phyloP scores from a whole-genome alignment of 2,888 invertebrate genomes.

The Leptarthrus brevirostris region DNA sequence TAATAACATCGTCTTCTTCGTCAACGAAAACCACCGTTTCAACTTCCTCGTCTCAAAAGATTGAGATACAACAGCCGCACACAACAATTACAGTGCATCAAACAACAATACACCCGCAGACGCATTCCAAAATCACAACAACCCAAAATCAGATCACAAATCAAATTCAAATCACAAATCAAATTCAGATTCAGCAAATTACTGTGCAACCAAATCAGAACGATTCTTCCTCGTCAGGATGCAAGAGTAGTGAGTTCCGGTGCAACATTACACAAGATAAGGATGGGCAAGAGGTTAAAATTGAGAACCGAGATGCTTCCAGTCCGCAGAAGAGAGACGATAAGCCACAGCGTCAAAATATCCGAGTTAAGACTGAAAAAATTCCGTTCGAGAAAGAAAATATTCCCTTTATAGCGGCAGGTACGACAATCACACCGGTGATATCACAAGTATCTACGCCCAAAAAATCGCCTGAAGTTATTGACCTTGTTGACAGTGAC shows the following conservation, averaged over 20 bases:
- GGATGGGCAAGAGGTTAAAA: constrained; percentile 54
- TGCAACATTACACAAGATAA: constrained; percentile 55
- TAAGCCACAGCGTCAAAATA: constrained; percentile 33
- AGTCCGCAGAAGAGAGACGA: not conserved
- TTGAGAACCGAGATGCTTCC: constrained; percentile 50
- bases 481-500: constrained; percentile 55
- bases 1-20: constrained; percentile 22
- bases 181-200: constrained; percentile 56
- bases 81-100: constrained; percentile 56
- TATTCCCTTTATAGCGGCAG: constrained; percentile 55
- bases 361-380: constrained; percentile 53
- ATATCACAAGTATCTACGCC: constrained; percentile 21
- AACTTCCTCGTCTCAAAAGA: constrained; percentile 51
- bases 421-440: constrained; percentile 55
- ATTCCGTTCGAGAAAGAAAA: constrained; percentile 55
- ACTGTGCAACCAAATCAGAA: constrained; percentile 52
- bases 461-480: constrained; percentile 52
- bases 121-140: constrained; percentile 49
- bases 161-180: constrained; percentile 56
- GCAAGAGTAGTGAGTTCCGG: constrained; percentile 37
- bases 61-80: constrained; percentile 56
- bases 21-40: not conserved
- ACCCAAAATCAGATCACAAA: constrained; percentile 50
- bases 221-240: constrained; percentile 7
- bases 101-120: constrained; percentile 56